Conservation (phyloP, 2,797 vertebrate genomes). For the Bradypodion ventrale region DNA sequence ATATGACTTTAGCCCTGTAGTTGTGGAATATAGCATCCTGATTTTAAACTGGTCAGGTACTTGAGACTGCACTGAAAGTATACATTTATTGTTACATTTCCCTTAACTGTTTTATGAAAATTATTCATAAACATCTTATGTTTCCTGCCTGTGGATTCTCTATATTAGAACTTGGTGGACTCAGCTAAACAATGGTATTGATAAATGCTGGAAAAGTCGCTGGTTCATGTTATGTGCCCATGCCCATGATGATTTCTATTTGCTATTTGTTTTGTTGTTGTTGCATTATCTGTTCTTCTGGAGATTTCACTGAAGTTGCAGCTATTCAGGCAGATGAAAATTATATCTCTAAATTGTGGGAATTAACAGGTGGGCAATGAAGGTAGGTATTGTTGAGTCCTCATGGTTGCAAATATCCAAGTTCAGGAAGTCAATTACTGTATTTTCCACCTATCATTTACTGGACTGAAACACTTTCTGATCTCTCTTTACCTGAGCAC, state of each 20-base stretch:
- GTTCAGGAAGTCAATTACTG: neutral
- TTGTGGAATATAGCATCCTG: neutral
- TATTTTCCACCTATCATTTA: neutral
- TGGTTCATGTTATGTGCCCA: too few species aligned
- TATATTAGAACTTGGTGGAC: too few species aligned
- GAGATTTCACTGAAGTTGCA: neutral
- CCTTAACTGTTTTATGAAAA: neutral
- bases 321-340: neutral
- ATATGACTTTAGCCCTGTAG: neutral
- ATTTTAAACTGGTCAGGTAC: neutral
- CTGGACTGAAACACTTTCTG: too few species aligned
- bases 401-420: neutral
- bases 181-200: too few species aligned
- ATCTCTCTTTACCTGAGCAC: neutral
- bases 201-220: too few species aligned
- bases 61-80: neutral
- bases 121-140: too few species aligned
- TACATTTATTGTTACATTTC: neutral
- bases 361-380: neutral
- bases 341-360: neutral
- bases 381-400: neutral
- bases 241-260: too few species aligned
- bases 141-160: too few species aligned
- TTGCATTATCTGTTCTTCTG: neutral
- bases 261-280: too few species aligned